These are phyloP conservation scores for Asteroscopus sphinx DNA, from an alignment of 2,888 invertebrate genomes.

Conservation along the genomic window DNA sequence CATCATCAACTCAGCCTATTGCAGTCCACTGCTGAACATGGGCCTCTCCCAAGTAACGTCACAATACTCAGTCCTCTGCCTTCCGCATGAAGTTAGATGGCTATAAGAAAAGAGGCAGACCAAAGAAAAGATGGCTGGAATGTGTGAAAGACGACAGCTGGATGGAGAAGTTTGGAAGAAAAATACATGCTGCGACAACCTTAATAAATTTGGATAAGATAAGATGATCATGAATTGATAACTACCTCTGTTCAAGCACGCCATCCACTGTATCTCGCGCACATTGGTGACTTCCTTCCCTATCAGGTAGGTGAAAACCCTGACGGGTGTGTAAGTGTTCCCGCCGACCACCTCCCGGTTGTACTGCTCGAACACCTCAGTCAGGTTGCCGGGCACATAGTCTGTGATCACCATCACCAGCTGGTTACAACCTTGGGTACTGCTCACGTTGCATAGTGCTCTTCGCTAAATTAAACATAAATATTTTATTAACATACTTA, in stretches of 20 bases:
- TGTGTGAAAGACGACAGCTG: no score
- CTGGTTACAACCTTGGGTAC: slow-evolving; percentile 95
- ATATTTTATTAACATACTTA: no score
- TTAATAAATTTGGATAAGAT: no score
- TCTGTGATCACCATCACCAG: slow-evolving; percentile 99
- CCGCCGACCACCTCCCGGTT: slow-evolving; percentile 92
- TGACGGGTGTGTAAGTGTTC: slow-evolving; percentile 93
- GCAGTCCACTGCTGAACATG: no score
- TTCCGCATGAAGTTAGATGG: no score
- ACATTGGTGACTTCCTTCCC: slow-evolving; percentile 98
- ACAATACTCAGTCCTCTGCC: no score
- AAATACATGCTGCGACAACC: no score
- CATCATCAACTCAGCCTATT: no score
- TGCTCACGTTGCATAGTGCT: slow-evolving; percentile 74
- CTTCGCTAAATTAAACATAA: slow-evolving; percentile 67
- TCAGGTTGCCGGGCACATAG: slow-evolving; percentile 96
- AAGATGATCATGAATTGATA: not conserved
- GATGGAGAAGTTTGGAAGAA: no score
- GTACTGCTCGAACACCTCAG: slow-evolving; percentile 95
- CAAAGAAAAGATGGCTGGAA: no score
- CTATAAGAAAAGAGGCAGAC: no score
- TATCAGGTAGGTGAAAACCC: slow-evolving; percentile 98
- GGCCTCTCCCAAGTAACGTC: no score
- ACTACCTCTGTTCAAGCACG: slow-evolving; percentile 97
- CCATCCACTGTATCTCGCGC: slow-evolving; percentile 97